A percentile compares a stretch with the other conserved stretches of the same genome.
phyloP scores from a whole-genome alignment of 2,888 invertebrate genomes.

The Callimorpha dominula region DNA sequence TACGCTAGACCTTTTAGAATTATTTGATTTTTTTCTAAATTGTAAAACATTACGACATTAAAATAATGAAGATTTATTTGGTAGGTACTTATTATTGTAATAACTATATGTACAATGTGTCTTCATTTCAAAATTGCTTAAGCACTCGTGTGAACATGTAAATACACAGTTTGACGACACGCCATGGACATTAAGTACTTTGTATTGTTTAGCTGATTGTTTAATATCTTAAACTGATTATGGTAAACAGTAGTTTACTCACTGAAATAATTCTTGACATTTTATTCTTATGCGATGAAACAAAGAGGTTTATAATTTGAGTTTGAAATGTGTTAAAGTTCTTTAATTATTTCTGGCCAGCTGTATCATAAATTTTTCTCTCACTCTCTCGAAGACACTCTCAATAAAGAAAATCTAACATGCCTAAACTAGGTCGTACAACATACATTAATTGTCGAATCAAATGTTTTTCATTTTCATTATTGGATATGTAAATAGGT shows the following conservation, averaged over 20 bases:
- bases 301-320: too few species aligned
- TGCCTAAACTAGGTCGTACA: background rate
- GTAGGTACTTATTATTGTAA: constrained; percentile 27
- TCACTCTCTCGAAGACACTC: too few species aligned
- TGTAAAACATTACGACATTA: constrained; percentile 12
- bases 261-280: background rate
- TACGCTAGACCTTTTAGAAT: background rate
- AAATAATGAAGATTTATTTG: constrained; percentile 7
- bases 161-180: constrained; percentile 7
- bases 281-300: background rate
- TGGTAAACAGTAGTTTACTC: background rate
- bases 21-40: constrained; percentile 6
- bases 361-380: too few species aligned
- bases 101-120: constrained; percentile 30
- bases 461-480: background rate
- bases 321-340: too few species aligned
- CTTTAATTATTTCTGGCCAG: too few species aligned
- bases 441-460: background rate
- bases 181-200: background rate
- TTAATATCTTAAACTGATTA: background rate
- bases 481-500: background rate
- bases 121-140: constrained; percentile 40
- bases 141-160: constrained; percentile 2
- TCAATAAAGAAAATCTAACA: too few species aligned
- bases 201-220: constrained; percentile 1